Evolutionary conservation across 2,888 invertebrate genomes (phyloP).

Genomic region (Phasia obesa): DNA sequence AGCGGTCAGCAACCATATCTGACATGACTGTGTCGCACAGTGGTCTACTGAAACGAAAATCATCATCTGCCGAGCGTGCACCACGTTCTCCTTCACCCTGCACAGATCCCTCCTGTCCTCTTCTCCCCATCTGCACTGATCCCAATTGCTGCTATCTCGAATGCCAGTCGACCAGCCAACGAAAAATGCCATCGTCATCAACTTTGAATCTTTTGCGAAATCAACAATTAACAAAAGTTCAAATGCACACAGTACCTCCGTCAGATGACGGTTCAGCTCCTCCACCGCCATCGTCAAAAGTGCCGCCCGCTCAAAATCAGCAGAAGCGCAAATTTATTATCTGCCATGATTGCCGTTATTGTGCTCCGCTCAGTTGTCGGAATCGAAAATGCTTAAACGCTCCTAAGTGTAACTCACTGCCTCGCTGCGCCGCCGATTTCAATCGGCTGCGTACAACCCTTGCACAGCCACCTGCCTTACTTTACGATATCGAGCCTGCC

Average conservation of each 20-base stretch:
- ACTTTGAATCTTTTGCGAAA: slow-evolving; percentile 78
- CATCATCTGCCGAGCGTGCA: slow-evolving; percentile 81
- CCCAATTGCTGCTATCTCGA: slow-evolving; percentile 82
- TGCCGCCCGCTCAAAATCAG: slow-evolving; percentile 73
- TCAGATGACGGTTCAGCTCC: slow-evolving; percentile 76
- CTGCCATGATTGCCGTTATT: slow-evolving; percentile 81
- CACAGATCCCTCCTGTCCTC: slow-evolving; percentile 82
- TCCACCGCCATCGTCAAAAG: slow-evolving; percentile 74
- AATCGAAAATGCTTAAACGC: slow-evolving; percentile 82
- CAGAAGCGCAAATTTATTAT: slow-evolving; percentile 76
- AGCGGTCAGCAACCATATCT: slow-evolving; percentile 82
- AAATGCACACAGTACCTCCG: slow-evolving; percentile 79
- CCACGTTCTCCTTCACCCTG: slow-evolving; percentile 81
- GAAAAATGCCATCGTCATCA: slow-evolving; percentile 73
- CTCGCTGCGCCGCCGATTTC: slow-evolving; percentile 82
- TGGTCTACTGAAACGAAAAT: slow-evolving; percentile 79
- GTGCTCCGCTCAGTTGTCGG: slow-evolving; percentile 81
- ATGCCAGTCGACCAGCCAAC: slow-evolving; percentile 75
- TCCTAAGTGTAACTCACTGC: slow-evolving; percentile 83
- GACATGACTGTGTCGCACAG: slow-evolving; percentile 80
- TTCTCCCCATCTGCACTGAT: slow-evolving; percentile 82
- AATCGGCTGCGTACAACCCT: slow-evolving; percentile 80
- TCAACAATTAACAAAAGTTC: slow-evolving; percentile 77
- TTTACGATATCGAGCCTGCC: slow-evolving; percentile 79
- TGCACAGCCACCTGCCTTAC: slow-evolving; percentile 78